Base-by-base conservation (phyloP, 2,888 invertebrate genomes). In the Automeris io region DNA sequence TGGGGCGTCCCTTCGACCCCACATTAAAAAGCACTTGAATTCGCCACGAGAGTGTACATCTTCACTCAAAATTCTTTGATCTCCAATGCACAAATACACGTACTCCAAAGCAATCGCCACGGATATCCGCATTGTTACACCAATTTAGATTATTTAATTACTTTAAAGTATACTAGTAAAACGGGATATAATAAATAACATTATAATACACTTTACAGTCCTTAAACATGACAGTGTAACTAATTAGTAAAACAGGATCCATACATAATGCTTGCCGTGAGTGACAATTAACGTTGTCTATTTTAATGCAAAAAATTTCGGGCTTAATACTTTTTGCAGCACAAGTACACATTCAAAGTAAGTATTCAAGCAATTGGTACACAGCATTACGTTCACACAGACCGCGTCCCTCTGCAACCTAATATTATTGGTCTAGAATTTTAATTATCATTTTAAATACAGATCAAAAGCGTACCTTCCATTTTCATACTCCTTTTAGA, bases 101-200 rank as follows among this genome's bases (percentile, higher is more conserved):
- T 46, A 11, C 35, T n/a, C 32, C 26, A 35, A 19, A 29, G 8
- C 3, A 16, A 29, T 22, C 12, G 18, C 35, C 32, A 22, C 18
- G 18, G 39, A 34, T 41, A 18, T 29, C 38, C 35, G 38, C 35
- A 26, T 26, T 26, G 8, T 29, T 29, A 18, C 24, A 36, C 18
- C 37, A 12, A 23, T 11, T 16, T 29, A 16, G 16, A 8, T 16
- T 29, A 29, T 16, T 29, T 2, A 29, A 16, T 16, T 29, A 29
- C 16, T 8, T 29, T 16, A 29, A 29, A 29, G 16, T 8, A 16
- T 16, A 16, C 5, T n/a, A 8, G 5, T 8, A 26, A 29, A 29
- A 12, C 7, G 6, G 13, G 3, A 29, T 7, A n/a, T 4, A 16
- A 8, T n/a, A n/a, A n/a, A 16, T n/a, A 8, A 16, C 7, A 16